A percentile compares a stretch with the other conserved stretches of the same genome.
Evolutionary conservation across 2,113 vertebrate genomes (phyloP).

Genomic region (Climacteris rufus): DNA sequence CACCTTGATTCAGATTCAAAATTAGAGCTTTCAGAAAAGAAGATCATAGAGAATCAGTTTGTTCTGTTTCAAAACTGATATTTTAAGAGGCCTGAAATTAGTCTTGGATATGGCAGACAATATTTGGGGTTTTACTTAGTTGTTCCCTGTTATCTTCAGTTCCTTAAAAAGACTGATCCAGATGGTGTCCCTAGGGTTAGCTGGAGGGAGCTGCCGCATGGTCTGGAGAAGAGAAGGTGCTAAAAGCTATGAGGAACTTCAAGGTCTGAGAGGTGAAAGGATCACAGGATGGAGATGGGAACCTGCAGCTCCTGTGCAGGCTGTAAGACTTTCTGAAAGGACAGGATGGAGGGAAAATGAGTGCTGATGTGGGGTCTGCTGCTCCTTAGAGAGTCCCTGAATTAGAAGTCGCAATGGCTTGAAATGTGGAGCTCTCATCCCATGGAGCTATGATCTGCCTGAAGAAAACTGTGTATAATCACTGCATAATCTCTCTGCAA

Average conservation of each 20-base stretch:
- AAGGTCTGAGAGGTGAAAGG: not conserved
- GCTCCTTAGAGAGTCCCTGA: not conserved
- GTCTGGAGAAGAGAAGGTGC: not conserved
- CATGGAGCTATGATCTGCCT: not conserved
- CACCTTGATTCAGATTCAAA: not conserved
- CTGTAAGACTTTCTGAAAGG: not conserved
- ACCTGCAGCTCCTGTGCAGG: accelerated
- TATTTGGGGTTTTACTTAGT: not conserved
- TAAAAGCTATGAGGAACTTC: not conserved
- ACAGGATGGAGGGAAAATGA: not conserved
- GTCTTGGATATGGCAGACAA: not conserved
- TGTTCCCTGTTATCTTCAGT: not conserved
- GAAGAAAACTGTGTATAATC: not conserved
- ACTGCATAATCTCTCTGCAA: not conserved
- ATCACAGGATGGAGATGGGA: not conserved
- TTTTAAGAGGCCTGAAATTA: not conserved
- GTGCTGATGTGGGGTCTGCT: not conserved
- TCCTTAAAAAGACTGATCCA: not conserved
- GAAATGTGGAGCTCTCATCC: not conserved
- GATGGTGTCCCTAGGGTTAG: not conserved
- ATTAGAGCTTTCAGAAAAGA: not conserved
- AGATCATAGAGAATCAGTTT: not conserved
- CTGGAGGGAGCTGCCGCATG: not conserved
- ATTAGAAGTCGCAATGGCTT: not conserved
- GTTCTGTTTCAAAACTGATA: not conserved